Conservation (phyloP, 2,113 vertebrate species). For the Catharus fuscescens region DNA sequence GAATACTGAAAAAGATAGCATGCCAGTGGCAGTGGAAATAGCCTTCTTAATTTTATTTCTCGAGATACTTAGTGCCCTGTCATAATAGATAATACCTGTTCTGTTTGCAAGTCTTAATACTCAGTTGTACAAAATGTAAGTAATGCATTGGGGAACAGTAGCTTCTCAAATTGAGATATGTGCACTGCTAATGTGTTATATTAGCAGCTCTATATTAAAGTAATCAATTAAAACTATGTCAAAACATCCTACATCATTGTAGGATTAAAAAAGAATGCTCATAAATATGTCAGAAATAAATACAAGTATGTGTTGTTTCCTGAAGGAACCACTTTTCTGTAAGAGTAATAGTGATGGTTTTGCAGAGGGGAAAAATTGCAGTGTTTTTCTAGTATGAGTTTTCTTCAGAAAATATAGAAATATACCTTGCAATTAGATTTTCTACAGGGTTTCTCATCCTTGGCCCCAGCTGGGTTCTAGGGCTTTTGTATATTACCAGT, state of each 20-base stretch:
- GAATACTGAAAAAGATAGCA: not conserved
- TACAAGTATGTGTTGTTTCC: not conserved
- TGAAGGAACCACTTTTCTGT: not conserved
- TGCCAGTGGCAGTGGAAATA: not conserved
- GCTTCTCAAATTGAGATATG: not conserved
- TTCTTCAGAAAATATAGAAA: not conserved
- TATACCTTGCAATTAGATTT: not conserved
- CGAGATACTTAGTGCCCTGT: not conserved
- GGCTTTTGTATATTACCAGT: not conserved
- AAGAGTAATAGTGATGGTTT: not conserved
- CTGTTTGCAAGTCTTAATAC: not conserved
- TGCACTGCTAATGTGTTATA: not conserved
- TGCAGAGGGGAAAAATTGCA: not conserved
- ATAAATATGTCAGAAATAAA: not conserved
- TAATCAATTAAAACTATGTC: not conserved
- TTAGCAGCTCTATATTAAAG: not conserved
- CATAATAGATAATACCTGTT: not conserved
- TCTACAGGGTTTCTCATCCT: not conserved
- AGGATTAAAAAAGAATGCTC: not conserved
- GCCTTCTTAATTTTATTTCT: not conserved
- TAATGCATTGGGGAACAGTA: not conserved
- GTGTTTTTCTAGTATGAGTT: not conserved
- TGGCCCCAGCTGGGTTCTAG: not conserved
- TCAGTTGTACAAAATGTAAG: not conserved
- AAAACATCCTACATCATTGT: not conserved